phyloP scores from a whole-genome alignment of 2,113 vertebrate species.

The Amblyornis subalaris region DNA sequence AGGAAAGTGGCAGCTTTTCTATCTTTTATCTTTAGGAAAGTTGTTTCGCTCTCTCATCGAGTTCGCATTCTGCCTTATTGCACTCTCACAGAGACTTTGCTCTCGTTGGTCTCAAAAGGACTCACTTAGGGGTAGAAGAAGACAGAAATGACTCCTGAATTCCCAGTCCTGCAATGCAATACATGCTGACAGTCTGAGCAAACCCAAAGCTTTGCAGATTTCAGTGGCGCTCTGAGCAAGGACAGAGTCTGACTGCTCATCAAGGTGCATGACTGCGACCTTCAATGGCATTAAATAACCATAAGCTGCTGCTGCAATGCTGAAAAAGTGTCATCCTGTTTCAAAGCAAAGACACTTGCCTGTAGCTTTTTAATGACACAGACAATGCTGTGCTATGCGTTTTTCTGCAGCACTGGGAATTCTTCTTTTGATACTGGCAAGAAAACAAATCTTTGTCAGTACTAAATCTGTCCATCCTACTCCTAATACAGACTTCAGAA shows the following conservation, averaged over 20 bases:
- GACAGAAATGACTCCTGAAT: background rate
- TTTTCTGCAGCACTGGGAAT: background rate
- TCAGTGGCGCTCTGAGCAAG: background rate
- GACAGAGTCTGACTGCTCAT: background rate
- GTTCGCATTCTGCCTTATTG: background rate
- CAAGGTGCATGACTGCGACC: slow-evolving; percentile 9
- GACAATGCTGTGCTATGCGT: background rate
- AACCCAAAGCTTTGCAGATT: background rate
- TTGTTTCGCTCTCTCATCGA: background rate
- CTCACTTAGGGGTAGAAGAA: background rate
- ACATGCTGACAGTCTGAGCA: background rate
- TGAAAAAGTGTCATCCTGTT: background rate
- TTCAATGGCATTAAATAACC: slow-evolving; percentile 40
- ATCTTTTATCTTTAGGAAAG: background rate
- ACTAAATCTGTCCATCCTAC: background rate
- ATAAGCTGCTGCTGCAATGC: slow-evolving; percentile 51
- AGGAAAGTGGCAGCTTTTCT: background rate
- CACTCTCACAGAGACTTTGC: background rate
- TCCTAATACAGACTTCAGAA: background rate
- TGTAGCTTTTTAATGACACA: background rate
- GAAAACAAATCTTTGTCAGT: background rate
- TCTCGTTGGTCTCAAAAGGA: background rate
- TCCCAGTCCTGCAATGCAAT: background rate
- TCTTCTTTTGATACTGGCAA: background rate
- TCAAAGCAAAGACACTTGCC: background rate